phyloP scores from a whole-genome alignment of 2,888 invertebrate species.

The Pegoplata infirma region DNA sequence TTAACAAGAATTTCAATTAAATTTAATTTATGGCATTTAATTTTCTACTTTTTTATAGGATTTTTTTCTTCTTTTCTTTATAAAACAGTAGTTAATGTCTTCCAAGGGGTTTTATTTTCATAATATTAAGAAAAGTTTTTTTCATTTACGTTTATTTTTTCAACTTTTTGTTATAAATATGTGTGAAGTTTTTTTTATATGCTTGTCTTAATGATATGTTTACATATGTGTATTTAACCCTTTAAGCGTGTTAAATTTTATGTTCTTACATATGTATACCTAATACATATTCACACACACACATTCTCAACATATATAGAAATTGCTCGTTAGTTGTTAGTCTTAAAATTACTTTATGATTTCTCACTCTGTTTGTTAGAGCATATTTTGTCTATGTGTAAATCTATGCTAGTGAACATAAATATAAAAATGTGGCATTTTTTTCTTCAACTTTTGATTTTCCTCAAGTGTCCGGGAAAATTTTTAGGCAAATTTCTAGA shows the following conservation, averaged over 20 bases:
- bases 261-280: slow-evolving; percentile 40
- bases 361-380: slow-evolving; percentile 17
- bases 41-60: slow-evolving; percentile 43
- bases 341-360: slow-evolving; percentile 27
- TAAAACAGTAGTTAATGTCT: slow-evolving; percentile 36
- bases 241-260: slow-evolving; percentile 57
- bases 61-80: too few species aligned
- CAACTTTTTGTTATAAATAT: too few species aligned
- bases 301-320: slow-evolving; percentile 30
- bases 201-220: slow-evolving; percentile 29
- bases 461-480: too few species aligned
- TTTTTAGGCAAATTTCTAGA: too few species aligned
- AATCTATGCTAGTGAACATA: neutral
- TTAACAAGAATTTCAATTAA: slow-evolving; percentile 72
- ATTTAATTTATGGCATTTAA: slow-evolving; percentile 72
- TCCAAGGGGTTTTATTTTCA: neutral
- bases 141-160: neutral
- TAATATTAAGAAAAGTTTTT: slow-evolving; percentile 12
- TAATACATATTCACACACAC: neutral
- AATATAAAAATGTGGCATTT: slow-evolving; percentile 51
- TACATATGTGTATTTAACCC: slow-evolving; percentile 50
- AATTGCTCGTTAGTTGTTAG: slow-evolving; percentile 25
- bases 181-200: slow-evolving; percentile 28
- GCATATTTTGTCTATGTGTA: neutral
- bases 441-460: too few species aligned